Conservation (phyloP, 2,888 invertebrate genomes). For the Aspidiotus rigidus region DNA sequence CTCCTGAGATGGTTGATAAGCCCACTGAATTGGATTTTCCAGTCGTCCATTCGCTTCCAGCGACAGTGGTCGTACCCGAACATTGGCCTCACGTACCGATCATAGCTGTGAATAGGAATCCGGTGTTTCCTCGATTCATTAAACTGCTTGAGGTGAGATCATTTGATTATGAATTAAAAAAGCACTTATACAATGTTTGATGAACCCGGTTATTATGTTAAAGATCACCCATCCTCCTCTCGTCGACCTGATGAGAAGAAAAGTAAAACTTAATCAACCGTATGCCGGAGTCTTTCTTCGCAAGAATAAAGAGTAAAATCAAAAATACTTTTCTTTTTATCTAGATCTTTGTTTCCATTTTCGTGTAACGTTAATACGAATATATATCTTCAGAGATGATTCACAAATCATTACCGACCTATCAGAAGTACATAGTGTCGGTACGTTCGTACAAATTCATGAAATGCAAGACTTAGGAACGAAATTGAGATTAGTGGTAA, state of each 20-base stretch:
- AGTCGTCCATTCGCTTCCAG: constrained; percentile 41
- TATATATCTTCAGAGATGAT: constrained; percentile 53
- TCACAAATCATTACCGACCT: constrained; percentile 72
- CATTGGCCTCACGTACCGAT: constrained; percentile 94
- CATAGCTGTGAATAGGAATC: constrained; percentile 85
- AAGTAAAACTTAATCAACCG: constrained; percentile 91
- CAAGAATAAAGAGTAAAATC: constrained; percentile 67
- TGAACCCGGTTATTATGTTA: constrained; percentile 39
- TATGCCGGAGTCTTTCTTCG: constrained; percentile 96
- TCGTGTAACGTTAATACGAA: not conserved
- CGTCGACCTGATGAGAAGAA: constrained; percentile 80
- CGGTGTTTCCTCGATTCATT: constrained; percentile 95
- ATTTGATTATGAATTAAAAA: not conserved
- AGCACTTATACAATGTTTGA: not conserved
- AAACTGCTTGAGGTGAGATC: constrained; percentile 80
- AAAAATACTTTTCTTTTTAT: not conserved
- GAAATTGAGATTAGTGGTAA: constrained; percentile 79
- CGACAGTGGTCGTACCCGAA: constrained; percentile 88
- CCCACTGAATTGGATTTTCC: constrained; percentile 14
- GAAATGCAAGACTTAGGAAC: constrained; percentile 94
- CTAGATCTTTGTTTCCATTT: constrained; percentile 5
- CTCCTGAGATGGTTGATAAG: not conserved
- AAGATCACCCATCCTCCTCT: constrained; percentile 76
- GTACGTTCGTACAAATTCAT: constrained; percentile 96
- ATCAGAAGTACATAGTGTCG: constrained; percentile 78